phyloP scores from a whole-genome alignment of 2,888 invertebrate species.

The Adineta ricciae region DNA sequence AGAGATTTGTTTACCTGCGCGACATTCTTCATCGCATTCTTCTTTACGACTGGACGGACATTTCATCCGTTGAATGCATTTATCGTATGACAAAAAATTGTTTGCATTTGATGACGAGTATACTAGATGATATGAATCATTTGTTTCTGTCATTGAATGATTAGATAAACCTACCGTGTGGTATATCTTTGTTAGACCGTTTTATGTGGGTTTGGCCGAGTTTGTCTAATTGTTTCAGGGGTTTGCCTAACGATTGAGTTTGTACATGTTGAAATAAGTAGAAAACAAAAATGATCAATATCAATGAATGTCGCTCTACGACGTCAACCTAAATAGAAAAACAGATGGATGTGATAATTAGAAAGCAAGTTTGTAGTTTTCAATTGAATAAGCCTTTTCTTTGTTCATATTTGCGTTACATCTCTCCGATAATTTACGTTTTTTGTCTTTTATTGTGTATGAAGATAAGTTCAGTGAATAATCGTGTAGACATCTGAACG shows the following conservation, averaged over 20 bases:
- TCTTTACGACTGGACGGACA: background rate
- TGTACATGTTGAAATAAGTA: background rate
- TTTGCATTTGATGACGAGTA: background rate
- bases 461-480: background rate
- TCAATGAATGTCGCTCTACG: background rate
- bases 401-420: background rate
- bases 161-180: background rate
- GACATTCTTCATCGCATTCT: conserved; percentile 16
- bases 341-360: background rate
- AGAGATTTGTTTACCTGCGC: background rate
- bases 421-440: background rate
- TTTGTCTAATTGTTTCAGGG: background rate
- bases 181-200: background rate
- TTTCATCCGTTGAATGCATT: conserved; percentile 11
- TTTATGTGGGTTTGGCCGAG: background rate
- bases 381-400: no score
- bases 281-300: background rate
- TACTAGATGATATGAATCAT: background rate
- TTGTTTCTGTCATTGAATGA: background rate
- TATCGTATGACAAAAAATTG: background rate
- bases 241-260: background rate
- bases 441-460: background rate
- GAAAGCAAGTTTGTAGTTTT: no score
- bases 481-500: background rate
- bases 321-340: background rate